phyloP scores from a whole-genome alignment of 1,140 invertebrate species.

The Dendroctonus ponderosae region DNA sequence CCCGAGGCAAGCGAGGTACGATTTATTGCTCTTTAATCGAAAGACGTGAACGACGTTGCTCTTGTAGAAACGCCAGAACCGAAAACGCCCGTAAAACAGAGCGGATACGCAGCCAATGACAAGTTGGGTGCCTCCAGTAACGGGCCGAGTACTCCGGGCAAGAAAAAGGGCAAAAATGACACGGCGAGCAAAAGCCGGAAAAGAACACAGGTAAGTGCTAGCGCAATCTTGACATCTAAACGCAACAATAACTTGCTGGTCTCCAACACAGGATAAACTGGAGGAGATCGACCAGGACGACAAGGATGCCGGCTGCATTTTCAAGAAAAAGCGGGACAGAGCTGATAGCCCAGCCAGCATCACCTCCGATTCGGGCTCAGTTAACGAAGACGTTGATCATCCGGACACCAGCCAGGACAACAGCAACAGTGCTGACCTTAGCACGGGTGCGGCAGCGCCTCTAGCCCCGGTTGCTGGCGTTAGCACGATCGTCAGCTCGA shows the following conservation, averaged over 20 bases:
- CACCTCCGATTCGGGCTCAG: slow-evolving; percentile 76
- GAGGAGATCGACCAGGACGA: slow-evolving; percentile 59
- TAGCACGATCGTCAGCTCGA: slow-evolving; percentile 23
- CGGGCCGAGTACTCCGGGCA: slow-evolving; percentile 43
- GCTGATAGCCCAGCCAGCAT: slow-evolving; percentile 74
- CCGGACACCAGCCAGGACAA: slow-evolving; percentile 60
- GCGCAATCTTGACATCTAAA: no score
- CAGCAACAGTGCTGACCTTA: slow-evolving; percentile 47
- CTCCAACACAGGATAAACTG: no score
- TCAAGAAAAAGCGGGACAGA: slow-evolving; percentile 71
- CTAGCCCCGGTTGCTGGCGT: slow-evolving; percentile 2
- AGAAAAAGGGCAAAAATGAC: slow-evolving; percentile 51
- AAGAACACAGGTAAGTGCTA: slow-evolving; percentile 58
- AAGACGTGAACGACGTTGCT: slow-evolving; percentile 43
- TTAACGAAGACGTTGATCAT: slow-evolving; percentile 72
- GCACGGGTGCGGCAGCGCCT: slow-evolving; percentile 22
- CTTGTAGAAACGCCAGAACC: slow-evolving; percentile 65
- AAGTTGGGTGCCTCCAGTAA: slow-evolving; percentile 51
- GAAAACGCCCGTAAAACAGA: slow-evolving; percentile 56
- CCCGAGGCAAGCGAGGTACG: slow-evolving; percentile 49
- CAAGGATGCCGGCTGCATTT: slow-evolving; percentile 62
- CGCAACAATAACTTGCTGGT: no score
- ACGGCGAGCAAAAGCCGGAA: slow-evolving; percentile 72
- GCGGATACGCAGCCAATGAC: slow-evolving; percentile 46
- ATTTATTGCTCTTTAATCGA: no score